phyloP scores from a whole-genome alignment of 2,888 invertebrate genomes.

The Spatulosminthurus flaviceps region DNA sequence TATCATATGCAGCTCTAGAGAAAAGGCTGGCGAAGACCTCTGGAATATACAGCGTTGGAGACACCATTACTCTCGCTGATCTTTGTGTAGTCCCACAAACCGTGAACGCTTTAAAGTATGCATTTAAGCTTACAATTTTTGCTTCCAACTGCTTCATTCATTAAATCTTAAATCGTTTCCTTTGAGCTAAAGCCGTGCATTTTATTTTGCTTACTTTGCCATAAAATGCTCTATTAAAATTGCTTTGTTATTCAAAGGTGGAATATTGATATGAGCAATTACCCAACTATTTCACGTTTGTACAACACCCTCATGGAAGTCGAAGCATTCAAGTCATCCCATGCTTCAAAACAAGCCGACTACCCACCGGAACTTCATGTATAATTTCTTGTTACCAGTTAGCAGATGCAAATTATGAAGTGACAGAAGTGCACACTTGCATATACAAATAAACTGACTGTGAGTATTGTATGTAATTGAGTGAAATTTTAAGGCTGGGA shows the following conservation, averaged over 20 bases:
- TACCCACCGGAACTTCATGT: no score
- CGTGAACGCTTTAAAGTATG: conserved; percentile 78
- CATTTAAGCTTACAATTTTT: no score
- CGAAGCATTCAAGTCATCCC: conserved; percentile 78
- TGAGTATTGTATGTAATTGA: no score
- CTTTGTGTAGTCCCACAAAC: conserved; percentile 95
- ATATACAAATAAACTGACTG: no score
- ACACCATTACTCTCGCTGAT: conserved; percentile 92
- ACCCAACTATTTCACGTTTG: conserved; percentile 88
- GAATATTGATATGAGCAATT: conserved; percentile 83
- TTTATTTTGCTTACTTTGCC: not conserved
- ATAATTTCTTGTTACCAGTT: no score
- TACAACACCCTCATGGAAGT: conserved; percentile 85
- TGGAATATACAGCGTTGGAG: conserved; percentile 92
- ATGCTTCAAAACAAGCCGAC: no score
- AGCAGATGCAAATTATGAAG: no score
- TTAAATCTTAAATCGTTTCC: no score
- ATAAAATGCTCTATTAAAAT: not conserved
- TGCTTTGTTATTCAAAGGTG: conserved; percentile 32
- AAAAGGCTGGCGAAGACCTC: conserved; percentile 75
- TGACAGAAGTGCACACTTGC: no score
- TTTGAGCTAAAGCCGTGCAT: no score
- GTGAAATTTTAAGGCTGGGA: no score
- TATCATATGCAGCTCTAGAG: conserved; percentile 77
- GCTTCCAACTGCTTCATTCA: not conserved